A percentile compares a stretch with the other conserved stretches of the same genome.
phyloP scores from a whole-genome alignment of 2,797 vertebrate genomes.

The Sebastes reedi region DNA sequence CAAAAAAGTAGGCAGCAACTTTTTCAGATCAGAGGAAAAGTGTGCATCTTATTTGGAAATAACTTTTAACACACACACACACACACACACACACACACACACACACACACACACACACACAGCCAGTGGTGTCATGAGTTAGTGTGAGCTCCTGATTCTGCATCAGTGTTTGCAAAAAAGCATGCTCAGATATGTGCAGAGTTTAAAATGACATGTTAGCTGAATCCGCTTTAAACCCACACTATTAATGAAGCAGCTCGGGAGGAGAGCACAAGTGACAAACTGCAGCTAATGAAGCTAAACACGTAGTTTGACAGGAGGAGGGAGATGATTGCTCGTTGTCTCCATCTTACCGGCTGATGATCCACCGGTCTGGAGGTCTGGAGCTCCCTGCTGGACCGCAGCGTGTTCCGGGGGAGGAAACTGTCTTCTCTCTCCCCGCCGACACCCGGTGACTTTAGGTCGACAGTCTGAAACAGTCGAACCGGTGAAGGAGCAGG shows the following conservation, averaged over 20 bases:
- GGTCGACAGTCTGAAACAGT: conserved; percentile 38
- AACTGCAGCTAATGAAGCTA: not conserved
- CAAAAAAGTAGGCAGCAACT: not conserved
- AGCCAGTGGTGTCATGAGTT: not conserved
- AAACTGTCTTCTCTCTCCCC: not conserved
- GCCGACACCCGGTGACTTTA: conserved; percentile 6
- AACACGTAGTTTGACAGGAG: not conserved
- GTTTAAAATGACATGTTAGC: not conserved
- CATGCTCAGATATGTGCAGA: not conserved
- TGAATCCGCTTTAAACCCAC: not conserved
- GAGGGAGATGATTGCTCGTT: not conserved
- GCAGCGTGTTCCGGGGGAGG: not conserved
- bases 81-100: not conserved
- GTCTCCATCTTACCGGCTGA: conserved; percentile 49
- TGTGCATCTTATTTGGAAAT: not conserved
- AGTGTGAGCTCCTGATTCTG: not conserved
- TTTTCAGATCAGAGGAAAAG: not conserved
- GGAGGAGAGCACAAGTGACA: not conserved
- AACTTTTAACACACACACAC: not conserved
- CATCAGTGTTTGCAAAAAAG: not conserved
- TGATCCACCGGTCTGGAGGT: conserved; percentile 30
- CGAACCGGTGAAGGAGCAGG: not conserved
- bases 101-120: not conserved
- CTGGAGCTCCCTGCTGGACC: conserved; percentile 22
- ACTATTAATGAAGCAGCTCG: no score